These are phyloP conservation scores for Augochlora pura DNA, from an alignment of 1,140 invertebrate species.

Conservation along the genomic window DNA sequence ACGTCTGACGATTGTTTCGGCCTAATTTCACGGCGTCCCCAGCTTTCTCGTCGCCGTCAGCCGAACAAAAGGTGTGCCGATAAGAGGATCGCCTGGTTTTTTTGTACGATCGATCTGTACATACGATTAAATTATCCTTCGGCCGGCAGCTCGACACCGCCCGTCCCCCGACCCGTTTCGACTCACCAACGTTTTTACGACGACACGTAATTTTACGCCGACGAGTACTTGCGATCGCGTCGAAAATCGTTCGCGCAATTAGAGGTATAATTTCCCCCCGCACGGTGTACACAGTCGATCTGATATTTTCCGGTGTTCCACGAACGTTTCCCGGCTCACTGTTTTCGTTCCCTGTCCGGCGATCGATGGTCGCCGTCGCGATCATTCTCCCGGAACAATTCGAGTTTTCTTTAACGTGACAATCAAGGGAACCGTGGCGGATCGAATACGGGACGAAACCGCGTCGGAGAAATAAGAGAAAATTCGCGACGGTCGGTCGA, in stretches of 20 bases:
- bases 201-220: not conserved
- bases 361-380: not conserved
- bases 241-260: not conserved
- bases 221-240: not conserved
- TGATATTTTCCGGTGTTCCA: not conserved
- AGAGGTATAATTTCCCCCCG: not conserved
- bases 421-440: not conserved
- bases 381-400: not conserved
- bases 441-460: not conserved
- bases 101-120: slow-evolving; percentile 12
- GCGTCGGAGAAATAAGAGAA: too few relatives aligned
- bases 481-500: too few relatives aligned
- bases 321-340: not conserved
- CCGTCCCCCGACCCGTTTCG: not conserved
- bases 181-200: not conserved
- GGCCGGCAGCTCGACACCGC: not conserved
- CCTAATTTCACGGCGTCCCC: not conserved
- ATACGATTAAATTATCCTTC: slow-evolving; percentile 4
- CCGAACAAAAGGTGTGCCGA: not conserved
- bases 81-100: slow-evolving; percentile 10
- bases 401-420: not conserved
- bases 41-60: not conserved
- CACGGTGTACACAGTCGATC: not conserved
- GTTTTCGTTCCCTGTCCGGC: too few relatives aligned
- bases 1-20: not conserved